Percentiles rank a stretch among this genome's conserved stretches.
phyloP scores from a whole-genome alignment of 2,888 invertebrate genomes.

The Omphaloscelis lunosa region DNA sequence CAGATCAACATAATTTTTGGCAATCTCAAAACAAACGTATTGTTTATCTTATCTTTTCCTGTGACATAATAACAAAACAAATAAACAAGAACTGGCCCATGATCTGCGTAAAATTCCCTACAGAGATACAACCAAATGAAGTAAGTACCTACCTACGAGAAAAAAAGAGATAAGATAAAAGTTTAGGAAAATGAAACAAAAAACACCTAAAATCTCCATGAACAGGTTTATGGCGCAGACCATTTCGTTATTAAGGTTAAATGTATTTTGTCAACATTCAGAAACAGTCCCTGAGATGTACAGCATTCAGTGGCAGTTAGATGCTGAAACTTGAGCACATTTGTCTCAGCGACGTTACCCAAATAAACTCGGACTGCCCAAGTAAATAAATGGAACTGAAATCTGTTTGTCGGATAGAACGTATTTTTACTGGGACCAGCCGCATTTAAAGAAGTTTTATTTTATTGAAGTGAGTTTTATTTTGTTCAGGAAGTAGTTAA shows the following conservation, averaged over 20 bases:
- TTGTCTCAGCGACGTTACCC: no score
- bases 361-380: no score
- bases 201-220: neutral
- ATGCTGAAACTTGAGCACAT: no score
- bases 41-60: neutral
- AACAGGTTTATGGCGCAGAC: neutral
- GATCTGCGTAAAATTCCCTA: neutral
- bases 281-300: neutral
- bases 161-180: neutral
- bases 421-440: no score
- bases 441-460: neutral
- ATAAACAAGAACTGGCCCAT: neutral
- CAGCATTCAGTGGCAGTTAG: neutral
- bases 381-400: conserved; percentile 28
- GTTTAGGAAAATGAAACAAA: neutral
- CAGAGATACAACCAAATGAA: neutral
- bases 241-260: neutral
- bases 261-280: neutral
- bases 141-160: neutral
- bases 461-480: neutral
- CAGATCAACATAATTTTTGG: neutral
- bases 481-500: conserved; percentile 1
- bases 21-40: neutral
- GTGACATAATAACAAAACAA: neutral
- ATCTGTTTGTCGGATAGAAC: conserved; percentile 2